phyloP scores from a whole-genome alignment of 2,113 vertebrate genomes.

The Zosterops pallidus region DNA sequence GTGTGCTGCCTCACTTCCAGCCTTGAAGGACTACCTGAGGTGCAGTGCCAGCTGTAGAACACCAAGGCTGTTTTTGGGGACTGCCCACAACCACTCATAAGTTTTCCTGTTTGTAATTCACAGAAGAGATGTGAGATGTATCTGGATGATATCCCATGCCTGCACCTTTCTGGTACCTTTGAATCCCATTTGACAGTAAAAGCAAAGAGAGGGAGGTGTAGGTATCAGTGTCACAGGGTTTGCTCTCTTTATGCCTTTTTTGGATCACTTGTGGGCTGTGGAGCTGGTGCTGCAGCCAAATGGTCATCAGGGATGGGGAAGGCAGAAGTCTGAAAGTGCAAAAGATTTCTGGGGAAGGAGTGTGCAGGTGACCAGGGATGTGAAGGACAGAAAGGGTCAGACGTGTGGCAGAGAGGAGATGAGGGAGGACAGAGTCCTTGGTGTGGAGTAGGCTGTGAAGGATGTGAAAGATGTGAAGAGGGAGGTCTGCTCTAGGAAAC shows the following conservation, averaged over 20 bases:
- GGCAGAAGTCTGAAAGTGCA: background rate
- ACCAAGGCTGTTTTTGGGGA: background rate
- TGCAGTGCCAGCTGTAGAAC: background rate
- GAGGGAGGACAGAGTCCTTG: background rate
- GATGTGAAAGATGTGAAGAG: rapidly evolving
- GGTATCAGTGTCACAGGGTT: background rate
- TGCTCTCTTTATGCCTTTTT: background rate
- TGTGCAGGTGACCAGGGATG: rapidly evolving
- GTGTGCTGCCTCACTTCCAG: background rate
- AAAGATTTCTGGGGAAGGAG: background rate
- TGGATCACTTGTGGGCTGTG: background rate
- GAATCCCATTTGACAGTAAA: background rate
- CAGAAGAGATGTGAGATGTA: background rate
- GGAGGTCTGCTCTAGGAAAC: background rate
- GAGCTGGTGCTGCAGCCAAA: background rate
- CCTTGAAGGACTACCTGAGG: background rate
- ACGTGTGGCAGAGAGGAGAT: background rate
- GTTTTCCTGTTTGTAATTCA: background rate
- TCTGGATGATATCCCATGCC: background rate
- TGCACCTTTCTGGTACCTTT: background rate
- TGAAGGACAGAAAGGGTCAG: rapidly evolving
- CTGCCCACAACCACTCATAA: background rate
- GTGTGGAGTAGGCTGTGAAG: background rate
- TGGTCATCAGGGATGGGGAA: background rate
- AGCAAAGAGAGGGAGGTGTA: background rate